These are phyloP conservation scores for Hemiprocne comata DNA, from an alignment of 2,113 vertebrate genomes.

Conservation along the genomic window DNA sequence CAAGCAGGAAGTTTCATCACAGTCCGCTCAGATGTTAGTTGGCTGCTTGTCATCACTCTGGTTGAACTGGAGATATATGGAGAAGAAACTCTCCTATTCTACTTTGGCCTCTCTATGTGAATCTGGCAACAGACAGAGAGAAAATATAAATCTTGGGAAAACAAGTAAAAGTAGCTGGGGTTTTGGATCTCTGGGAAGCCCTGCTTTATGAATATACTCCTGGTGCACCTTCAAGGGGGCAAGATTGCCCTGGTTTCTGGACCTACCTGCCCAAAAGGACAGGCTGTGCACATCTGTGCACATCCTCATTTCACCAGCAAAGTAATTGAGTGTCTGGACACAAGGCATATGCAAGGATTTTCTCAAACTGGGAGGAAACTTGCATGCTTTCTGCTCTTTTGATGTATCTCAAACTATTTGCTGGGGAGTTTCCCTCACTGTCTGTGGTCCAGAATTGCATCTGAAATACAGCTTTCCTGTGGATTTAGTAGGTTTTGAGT, in stretches of 20 bases:
- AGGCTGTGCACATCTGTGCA: background rate
- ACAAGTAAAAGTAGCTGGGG: background rate
- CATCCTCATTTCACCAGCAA: background rate
- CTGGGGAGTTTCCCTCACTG: background rate
- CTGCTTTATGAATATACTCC: background rate
- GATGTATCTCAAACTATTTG: background rate
- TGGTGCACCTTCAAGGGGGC: background rate
- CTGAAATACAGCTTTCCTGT: background rate
- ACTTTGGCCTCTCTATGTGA: background rate
- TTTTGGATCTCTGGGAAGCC: background rate
- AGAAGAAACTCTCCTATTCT: background rate
- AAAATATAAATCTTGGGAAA: background rate
- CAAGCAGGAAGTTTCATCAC: constrained; percentile 8
- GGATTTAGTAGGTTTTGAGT: background rate
- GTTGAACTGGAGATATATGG: background rate
- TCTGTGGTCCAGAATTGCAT: background rate
- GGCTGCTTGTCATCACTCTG: background rate
- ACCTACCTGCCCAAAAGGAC: background rate
- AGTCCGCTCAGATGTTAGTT: background rate
- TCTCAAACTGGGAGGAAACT: background rate
- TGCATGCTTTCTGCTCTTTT: background rate
- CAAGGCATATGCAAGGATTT: background rate
- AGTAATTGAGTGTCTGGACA: background rate
- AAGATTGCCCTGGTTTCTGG: background rate
- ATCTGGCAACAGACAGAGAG: background rate